Evolutionary conservation across 2,113 vertebrate species (phyloP), one percentile per base, ranked within the genome.

Genomic region (Anthoscopus minutus): DNA sequence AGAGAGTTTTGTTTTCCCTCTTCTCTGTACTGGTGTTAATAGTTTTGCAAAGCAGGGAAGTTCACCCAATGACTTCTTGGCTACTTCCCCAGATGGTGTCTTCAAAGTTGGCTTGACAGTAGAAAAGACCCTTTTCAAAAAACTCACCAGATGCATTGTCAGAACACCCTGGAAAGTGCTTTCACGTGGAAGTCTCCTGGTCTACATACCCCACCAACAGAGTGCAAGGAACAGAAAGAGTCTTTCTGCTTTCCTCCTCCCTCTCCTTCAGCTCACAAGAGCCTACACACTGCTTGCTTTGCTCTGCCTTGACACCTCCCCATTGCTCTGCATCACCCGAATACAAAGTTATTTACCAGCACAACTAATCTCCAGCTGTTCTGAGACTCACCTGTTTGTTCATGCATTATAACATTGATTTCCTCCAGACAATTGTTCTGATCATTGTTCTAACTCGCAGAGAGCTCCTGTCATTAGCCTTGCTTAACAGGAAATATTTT

Each of bases 401-500:
- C 96, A 92, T 93, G 92, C 95, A 94, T 96, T 94, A 79, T 94
- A 94, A 89, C 92, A 92, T 78, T 83, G 92, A 96, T 97, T 97
- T 96, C 92, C 92, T 79, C 94, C 85, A 91, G 93, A 96, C 96
- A 92, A 93, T 94, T 88, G 94, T 90, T 96, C 90, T 94, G 94
- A 96, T 95, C 92, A 83, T 82, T 60, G 84, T 96, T 96, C 94
- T 93, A 93, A 88, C 92, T 90, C 9, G 5, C 86, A 88, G 79
- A 96, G 84, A 91, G 90, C 79, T 94, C 91, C 64, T 5, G 5
- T 96, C 89, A 89, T 91, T 92, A 94, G 86, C 89, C 48, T 87
- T 95, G 92, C 95, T 93, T 96, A 92, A 95, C 73, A 81, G 93
- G 80, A 96, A 92, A 87, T 48, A 70, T 88, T 97, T 89, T 94